Percentiles rank a stretch among this genome's conserved stretches.
Conservation (phyloP, 35 echinoderm and acorn worm genomes). For the Strongylocentrotus purpuratus region DNA sequence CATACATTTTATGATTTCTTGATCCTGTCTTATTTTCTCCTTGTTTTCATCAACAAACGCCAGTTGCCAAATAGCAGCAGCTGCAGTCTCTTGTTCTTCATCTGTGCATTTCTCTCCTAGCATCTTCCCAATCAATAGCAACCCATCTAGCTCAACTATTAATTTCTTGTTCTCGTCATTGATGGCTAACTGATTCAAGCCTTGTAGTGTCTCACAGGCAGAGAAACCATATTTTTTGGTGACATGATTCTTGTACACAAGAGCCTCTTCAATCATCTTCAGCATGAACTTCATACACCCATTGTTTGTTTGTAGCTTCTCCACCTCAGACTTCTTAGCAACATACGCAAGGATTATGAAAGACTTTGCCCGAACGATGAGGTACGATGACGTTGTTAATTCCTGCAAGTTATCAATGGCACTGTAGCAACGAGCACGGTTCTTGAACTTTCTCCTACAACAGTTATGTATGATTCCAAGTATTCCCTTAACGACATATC, state of each 20-base stretch:
- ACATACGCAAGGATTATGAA: conserved; percentile 77
- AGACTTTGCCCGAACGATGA: conserved; percentile 71
- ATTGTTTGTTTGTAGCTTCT: conserved; percentile 57
- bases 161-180: conserved; percentile 88
- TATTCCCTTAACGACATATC: conserved; percentile 69
- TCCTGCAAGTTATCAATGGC: conserved; percentile 55
- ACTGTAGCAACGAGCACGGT: conserved; percentile 34
- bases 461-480: conserved; percentile 86
- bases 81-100: conserved; percentile 65
- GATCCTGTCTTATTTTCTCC: conserved; percentile 60
- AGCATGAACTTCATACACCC: conserved; percentile 79
- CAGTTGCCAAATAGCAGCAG: conserved; percentile 70
- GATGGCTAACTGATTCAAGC: conserved; percentile 78
- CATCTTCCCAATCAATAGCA: conserved; percentile 58
- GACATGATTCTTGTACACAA: conserved; percentile 69
- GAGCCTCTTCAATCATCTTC: conserved; percentile 72
- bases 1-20: conserved; percentile 71
- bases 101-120: conserved; percentile 53
- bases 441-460: conserved; percentile 49
- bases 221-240: conserved; percentile 82
- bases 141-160: conserved; percentile 74
- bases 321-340: conserved; percentile 72
- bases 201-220: conserved; percentile 68
- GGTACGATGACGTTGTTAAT: conserved; percentile 59
- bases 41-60: conserved; percentile 79